Percentiles rank a stretch among this genome's conserved stretches.
These are phyloP conservation scores for Epinephelus awoara DNA, from an alignment of 2,797 vertebrate species.

Conservation along the genomic window DNA sequence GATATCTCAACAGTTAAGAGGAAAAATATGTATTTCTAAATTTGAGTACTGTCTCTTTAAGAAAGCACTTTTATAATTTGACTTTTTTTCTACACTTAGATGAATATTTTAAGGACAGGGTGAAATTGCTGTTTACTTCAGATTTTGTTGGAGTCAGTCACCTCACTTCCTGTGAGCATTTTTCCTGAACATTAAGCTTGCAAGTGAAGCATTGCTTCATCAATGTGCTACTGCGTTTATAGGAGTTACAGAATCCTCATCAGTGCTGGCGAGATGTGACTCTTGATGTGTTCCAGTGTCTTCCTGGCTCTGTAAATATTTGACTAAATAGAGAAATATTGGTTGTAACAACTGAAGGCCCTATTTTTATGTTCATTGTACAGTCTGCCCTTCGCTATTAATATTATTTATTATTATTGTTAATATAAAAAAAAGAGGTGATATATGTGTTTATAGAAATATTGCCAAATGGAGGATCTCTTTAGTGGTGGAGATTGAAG, in stretches of 20 bases:
- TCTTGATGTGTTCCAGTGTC: background rate
- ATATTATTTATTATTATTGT: constrained; percentile 63
- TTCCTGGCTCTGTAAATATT: constrained; percentile 47
- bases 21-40: too few relatives aligned
- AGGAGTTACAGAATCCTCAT: constrained; percentile 1
- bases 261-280: background rate
- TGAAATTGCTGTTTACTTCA: constrained; percentile 1
- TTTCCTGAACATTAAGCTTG: constrained; percentile 18
- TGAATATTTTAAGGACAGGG: background rate
- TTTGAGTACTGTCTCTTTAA: background rate
- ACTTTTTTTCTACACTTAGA: background rate
- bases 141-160: constrained; percentile 10
- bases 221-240: background rate
- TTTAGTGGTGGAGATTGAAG: background rate
- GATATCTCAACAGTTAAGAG: too few relatives aligned
- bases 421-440: constrained; percentile 30
- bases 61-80: constrained; percentile 28
- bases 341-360: background rate
- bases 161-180: constrained; percentile 1
- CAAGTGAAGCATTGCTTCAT: constrained; percentile 25
- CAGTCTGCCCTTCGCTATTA: constrained; percentile 38
- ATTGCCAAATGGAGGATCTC: constrained; percentile 29
- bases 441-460: constrained; percentile 38
- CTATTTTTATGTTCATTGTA: constrained; percentile 46
- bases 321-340: constrained; percentile 4